Base-by-base conservation (phyloP, 2,113 vertebrate species). In the Tylochromis polylepis region DNA sequence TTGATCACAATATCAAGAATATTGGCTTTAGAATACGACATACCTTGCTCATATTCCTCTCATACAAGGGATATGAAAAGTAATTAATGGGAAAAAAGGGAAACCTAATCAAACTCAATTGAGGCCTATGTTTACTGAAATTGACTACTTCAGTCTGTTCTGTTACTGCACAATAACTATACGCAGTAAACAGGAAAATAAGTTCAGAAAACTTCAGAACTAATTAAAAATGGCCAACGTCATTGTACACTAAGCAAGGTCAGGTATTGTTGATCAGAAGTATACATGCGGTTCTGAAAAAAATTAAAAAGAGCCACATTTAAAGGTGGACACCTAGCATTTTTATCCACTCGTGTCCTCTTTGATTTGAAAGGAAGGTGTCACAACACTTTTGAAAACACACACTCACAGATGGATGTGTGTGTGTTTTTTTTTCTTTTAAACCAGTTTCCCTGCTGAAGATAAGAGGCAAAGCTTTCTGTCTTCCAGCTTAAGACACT, bases 351-450 rank as follows among this genome's bases (percentile, higher is more conserved):
- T 59, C 51, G 8, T 20, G 11, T 65, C 36, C 27, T 10, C 78
- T 89, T 90, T 90, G 89, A 91, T 86, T 91, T 88, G 89, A 91
- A 85, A 84, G 87, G 24, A 84, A 81, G 60, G 53, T 86, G 89
- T 92, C 87, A 85, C 62, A 86, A 83, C 72, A 86, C 65, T 57
- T 85, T 75, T 67, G 36, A 84, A 89, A 85, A 67, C 65, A 22
- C 58, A 43, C 31, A 84, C 78, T 56, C 36, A 53, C n/a, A 84
- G 18, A 41, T 65, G n/a, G 18, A 7, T 38, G 58, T 2, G 41
- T 2, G 22, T 24, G 24, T 27, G 10, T 36, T 46, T 75, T 20
- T 16, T 22, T 59, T 84, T 9, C 65, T 24, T 91, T 83, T 41
- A 90, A 89, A 62, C 29, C 75, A 5, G 31, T 79, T 85, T 72